Evolutionary conservation across 2,888 invertebrate species (phyloP).

Genomic region (Acanthococcus lagerstroemiae): DNA sequence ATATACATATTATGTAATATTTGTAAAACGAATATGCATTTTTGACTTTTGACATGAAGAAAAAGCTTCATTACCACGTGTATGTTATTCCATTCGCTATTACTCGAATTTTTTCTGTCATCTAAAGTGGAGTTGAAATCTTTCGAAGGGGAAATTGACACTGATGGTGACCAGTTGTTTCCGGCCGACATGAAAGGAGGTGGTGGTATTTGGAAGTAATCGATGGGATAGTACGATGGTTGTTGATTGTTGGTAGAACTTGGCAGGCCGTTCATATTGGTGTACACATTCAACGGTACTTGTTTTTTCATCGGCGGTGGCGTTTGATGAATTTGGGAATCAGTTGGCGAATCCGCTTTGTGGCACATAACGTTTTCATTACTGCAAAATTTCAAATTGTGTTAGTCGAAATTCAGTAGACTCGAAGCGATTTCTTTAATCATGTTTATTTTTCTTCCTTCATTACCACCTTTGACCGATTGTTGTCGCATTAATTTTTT

Average conservation of each 20-base stretch:
- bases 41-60: too few relatives aligned
- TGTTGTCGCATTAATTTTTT: too few relatives aligned
- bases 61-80: too few relatives aligned
- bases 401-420: too few relatives aligned
- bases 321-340: background rate
- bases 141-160: background rate
- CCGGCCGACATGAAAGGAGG: background rate
- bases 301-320: background rate
- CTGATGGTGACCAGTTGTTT: background rate
- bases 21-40: too few relatives aligned
- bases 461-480: too few relatives aligned
- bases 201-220: background rate
- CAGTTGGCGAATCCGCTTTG: background rate
- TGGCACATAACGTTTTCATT: background rate
- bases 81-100: slow-evolving; percentile 91
- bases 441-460: too few relatives aligned
- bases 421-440: too few relatives aligned
- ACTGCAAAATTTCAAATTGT: background rate
- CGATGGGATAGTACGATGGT: background rate
- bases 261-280: background rate
- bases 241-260: background rate
- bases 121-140: background rate
- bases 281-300: background rate
- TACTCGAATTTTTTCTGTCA: slow-evolving; percentile 45
- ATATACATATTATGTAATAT: too few relatives aligned